Conservation (phyloP, 2,888 invertebrate genomes). For the Lasioglossum lativentre region DNA sequence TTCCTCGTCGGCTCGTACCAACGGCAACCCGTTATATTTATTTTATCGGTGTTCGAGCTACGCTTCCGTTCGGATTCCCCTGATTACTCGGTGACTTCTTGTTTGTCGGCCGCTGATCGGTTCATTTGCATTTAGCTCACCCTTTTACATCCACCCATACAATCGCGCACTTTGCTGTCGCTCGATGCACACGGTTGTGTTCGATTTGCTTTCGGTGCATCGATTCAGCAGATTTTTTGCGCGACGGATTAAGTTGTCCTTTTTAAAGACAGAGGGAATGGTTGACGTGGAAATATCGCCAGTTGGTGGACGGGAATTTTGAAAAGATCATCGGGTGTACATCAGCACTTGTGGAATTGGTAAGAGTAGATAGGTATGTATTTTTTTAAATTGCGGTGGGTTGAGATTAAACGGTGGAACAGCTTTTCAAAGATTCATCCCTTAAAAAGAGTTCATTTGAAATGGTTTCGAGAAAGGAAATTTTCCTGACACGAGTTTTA, state of each 20-base stretch:
- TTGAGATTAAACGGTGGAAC: neutral
- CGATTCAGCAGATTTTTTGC: neutral
- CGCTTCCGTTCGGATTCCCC: neutral
- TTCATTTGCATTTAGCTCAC: neutral
- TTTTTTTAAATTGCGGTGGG: neutral
- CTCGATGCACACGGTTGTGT: neutral
- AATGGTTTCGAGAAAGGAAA: neutral
- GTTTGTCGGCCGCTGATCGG: neutral
- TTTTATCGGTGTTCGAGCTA: neutral
- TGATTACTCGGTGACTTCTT: constrained; percentile 16
- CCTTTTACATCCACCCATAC: neutral
- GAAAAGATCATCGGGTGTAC: neutral
- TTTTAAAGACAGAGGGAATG: neutral
- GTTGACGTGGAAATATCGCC: neutral
- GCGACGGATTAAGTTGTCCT: neutral
- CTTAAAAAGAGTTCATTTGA: neutral
- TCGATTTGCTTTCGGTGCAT: neutral
- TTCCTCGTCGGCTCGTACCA: neutral
- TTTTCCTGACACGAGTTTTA: neutral
- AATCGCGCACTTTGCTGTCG: neutral
- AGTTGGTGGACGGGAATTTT: neutral
- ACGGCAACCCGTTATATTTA: constrained; percentile 9
- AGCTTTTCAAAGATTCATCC: neutral
- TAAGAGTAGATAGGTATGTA: neutral
- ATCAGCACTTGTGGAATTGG: neutral